A percentile compares a stretch with the other conserved stretches of the same genome.
Conservation (phyloP, 2,888 invertebrate genomes). For the Sarcophaga carnaria region DNA sequence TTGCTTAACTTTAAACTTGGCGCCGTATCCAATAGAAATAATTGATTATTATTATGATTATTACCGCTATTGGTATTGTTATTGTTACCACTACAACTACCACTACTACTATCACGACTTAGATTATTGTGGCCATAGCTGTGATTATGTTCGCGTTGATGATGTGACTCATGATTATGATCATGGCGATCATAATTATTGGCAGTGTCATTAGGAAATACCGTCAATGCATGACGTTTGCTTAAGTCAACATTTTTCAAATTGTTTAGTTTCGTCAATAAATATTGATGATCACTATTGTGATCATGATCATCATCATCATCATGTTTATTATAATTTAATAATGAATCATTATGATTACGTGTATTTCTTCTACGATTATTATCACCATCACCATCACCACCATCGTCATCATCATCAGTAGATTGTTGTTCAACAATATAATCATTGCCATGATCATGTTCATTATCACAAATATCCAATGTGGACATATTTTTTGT, state of each 20-base stretch:
- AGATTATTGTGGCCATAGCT: constrained; percentile 49
- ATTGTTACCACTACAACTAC: constrained; percentile 53
- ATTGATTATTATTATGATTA: constrained; percentile 70
- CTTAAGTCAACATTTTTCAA: constrained; percentile 59
- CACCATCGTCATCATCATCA: constrained; percentile 61
- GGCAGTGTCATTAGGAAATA: constrained; percentile 68
- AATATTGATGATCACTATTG: constrained; percentile 57
- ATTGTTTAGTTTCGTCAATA: constrained; percentile 72
- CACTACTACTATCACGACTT: constrained; percentile 66
- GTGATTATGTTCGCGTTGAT: constrained; percentile 60
- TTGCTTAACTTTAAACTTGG: constrained; percentile 82
- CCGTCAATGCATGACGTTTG: constrained; percentile 62
- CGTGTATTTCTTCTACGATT: not conserved
- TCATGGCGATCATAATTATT: constrained; percentile 64
- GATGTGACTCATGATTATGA: constrained; percentile 63
- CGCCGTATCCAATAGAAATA: constrained; percentile 78
- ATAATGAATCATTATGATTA: constrained; percentile 48
- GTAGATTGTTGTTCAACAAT: constrained; percentile 60
- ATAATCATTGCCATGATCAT: constrained; percentile 68
- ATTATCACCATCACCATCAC: constrained; percentile 58
- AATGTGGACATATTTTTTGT: constrained; percentile 70
- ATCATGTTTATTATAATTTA: constrained; percentile 73
- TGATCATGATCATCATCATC: constrained; percentile 34
- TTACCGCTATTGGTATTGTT: too few species aligned
- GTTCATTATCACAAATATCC: constrained; percentile 73